A percentile compares a stretch with the other conserved stretches of the same genome.
phyloP scores from a whole-genome alignment of 2,113 vertebrate species.

The Trogon surrucura region DNA sequence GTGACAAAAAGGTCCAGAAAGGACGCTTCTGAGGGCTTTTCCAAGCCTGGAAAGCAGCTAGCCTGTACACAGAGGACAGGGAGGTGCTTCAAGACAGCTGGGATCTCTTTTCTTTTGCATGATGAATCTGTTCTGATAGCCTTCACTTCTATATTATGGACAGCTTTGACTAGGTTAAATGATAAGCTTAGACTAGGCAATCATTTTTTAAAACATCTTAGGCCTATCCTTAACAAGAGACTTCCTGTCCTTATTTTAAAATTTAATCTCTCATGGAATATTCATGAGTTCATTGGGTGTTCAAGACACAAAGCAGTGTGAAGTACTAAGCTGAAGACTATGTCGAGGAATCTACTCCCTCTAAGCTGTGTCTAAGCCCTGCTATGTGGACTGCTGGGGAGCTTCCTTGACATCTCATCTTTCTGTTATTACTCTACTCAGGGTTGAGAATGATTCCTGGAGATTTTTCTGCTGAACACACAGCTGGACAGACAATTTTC shows the following conservation, averaged over 20 bases:
- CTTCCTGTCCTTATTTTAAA: not conserved
- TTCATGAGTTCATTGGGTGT: not conserved
- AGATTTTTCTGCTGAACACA: not conserved
- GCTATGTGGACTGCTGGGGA: not conserved
- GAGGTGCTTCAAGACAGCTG: too few species aligned
- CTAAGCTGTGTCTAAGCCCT: not conserved
- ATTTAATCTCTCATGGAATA: not conserved
- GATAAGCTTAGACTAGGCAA: not conserved
- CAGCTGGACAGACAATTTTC: not conserved
- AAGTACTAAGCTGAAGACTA: not conserved
- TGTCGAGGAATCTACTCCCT: accelerated
- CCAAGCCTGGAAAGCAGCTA: too few species aligned
- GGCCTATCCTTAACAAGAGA: not conserved
- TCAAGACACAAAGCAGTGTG: not conserved
- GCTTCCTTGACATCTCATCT: accelerated
- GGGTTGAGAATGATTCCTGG: not conserved
- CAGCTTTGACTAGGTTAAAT: not conserved
- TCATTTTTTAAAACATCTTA: not conserved
- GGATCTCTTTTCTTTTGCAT: too few species aligned
- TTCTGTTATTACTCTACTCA: not conserved
- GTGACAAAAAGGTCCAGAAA: too few species aligned
- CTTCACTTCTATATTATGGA: not conserved
- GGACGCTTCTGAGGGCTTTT: too few species aligned
- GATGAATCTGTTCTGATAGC: not conserved
- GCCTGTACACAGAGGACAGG: too few species aligned